These are phyloP conservation scores for Brenthis daphne DNA, from an alignment of 2,888 invertebrate genomes.

Conservation along the genomic window DNA sequence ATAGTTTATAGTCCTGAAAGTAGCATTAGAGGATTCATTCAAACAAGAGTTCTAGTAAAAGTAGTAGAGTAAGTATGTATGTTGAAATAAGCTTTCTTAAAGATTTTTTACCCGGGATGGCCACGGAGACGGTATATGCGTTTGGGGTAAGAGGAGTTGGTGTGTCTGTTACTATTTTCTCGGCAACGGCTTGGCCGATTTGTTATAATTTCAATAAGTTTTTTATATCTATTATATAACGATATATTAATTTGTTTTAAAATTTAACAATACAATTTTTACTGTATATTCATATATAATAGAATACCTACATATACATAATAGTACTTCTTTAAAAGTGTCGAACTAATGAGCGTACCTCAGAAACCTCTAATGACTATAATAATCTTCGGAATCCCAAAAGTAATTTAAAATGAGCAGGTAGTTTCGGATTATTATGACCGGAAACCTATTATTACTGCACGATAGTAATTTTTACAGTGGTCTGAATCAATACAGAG, in stretches of 20 bases:
- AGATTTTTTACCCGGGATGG: too few species aligned
- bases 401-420: constrained; percentile 40
- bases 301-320: constrained; percentile 44
- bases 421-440: constrained; percentile 36
- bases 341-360: constrained; percentile 14
- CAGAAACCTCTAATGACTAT: constrained; percentile 23
- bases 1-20: too few species aligned
- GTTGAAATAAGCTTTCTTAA: too few species aligned
- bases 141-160: too few species aligned
- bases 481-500: constrained; percentile 67
- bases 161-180: too few species aligned
- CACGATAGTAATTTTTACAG: constrained; percentile 62
- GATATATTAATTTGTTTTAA: neutral
- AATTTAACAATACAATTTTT: neutral
- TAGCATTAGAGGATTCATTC: too few species aligned
- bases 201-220: too few species aligned
- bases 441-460: constrained; percentile 64
- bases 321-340: constrained; percentile 41
- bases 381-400: constrained; percentile 35
- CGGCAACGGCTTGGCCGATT: too few species aligned
- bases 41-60: too few species aligned
- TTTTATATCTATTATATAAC: too few species aligned
- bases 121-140: too few species aligned
- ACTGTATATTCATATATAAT: constrained; percentile 42
- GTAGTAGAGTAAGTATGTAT: too few species aligned